Percentiles rank a stretch among this genome's conserved stretches.
Conservation (phyloP, 2,888 invertebrate genomes). For the Strigamia transsilvanica region DNA sequence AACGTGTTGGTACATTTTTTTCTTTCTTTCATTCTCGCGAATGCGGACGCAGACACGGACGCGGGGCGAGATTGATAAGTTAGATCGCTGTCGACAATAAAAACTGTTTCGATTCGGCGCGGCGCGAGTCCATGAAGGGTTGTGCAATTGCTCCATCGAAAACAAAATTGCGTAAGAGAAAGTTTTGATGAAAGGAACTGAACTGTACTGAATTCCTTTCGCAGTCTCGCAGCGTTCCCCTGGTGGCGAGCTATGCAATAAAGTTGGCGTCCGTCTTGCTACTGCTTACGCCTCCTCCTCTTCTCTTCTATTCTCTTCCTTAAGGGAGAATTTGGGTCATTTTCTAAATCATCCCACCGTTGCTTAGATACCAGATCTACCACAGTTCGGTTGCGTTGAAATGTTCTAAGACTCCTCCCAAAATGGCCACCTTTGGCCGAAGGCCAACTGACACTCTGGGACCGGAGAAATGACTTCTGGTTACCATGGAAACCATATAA, state of each 20-base stretch:
- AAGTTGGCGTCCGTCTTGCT: slow-evolving; percentile 38
- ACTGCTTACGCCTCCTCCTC: slow-evolving; percentile 31
- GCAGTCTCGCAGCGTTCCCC: slow-evolving; percentile 19
- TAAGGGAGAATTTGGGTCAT: slow-evolving; percentile 47
- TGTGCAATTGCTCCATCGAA: neutral
- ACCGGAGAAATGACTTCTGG: neutral
- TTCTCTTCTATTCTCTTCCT: neutral
- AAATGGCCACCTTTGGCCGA: slow-evolving; percentile 41
- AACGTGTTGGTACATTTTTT: slow-evolving; percentile 6
- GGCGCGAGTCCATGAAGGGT: neutral
- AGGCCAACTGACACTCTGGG: slow-evolving; percentile 37
- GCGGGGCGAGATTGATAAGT: slow-evolving; percentile 22
- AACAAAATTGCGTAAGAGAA: slow-evolving; percentile 14
- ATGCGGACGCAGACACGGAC: neutral
- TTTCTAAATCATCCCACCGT: slow-evolving; percentile 44
- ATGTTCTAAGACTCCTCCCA: slow-evolving; percentile 16
- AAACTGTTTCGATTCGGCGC: slow-evolving; percentile 4
- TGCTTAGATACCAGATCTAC: slow-evolving; percentile 27
- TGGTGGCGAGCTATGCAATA: slow-evolving; percentile 43
- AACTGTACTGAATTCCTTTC: slow-evolving; percentile 6
- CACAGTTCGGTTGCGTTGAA: neutral
- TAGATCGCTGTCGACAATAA: slow-evolving; percentile 28
- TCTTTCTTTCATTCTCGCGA: neutral
- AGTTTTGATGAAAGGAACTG: slow-evolving; percentile 3
- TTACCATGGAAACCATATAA: slow-evolving; percentile 22